Evolutionary conservation across 1,140 invertebrate genomes (phyloP).

Genomic region (Metopolophium dirhodum): DNA sequence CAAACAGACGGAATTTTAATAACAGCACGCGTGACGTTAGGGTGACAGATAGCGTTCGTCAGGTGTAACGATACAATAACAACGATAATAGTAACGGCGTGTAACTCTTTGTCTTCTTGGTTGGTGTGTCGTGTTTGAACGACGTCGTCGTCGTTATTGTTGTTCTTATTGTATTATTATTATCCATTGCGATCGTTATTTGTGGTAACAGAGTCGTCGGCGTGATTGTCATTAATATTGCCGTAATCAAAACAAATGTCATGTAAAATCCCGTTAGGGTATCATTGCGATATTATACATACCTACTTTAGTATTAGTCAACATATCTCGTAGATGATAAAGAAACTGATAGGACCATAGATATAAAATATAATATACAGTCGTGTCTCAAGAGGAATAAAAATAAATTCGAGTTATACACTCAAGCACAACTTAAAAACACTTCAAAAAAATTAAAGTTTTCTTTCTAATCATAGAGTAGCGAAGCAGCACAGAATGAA

Average conservation of each 20-base stretch:
- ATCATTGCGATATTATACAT: neutral
- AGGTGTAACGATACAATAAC: neutral
- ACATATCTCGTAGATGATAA: neutral
- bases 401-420: too few relatives aligned
- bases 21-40: neutral
- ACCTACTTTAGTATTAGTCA: neutral
- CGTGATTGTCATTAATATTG: conserved; percentile 5
- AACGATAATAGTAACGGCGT: neutral
- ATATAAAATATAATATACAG: neutral
- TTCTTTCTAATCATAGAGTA: too few relatives aligned
- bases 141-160: neutral
- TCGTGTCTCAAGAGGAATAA: too few relatives aligned
- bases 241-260: conserved; percentile 19
- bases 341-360: neutral
- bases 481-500: too few relatives aligned
- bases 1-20: conserved; percentile 32
- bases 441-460: too few relatives aligned
- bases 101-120: too few relatives aligned
- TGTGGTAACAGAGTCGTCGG: neutral
- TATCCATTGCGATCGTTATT: neutral
- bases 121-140: neutral
- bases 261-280: conserved; percentile 5
- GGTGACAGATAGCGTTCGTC: neutral
- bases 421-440: too few relatives aligned
- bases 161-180: neutral